A percentile compares a stretch with the other conserved stretches of the same genome.
Conservation (phyloP, 64 coral and sea anemone genomes). For the Stichodactyla helianthus region DNA sequence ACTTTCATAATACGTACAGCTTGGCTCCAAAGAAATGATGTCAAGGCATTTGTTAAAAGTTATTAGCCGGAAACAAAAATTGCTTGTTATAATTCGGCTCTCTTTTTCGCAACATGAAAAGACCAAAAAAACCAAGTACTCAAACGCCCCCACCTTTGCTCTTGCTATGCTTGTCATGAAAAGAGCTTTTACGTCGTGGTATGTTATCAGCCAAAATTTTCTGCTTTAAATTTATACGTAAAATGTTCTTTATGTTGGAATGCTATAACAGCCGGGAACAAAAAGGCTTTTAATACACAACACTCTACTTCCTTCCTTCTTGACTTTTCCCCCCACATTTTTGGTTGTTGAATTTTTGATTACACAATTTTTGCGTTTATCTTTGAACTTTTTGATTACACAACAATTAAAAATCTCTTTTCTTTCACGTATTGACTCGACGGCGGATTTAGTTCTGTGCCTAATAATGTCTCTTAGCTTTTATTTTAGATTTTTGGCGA, state of each 20-base stretch:
- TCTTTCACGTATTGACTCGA: no score
- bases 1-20: neutral
- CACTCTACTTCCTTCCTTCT: neutral
- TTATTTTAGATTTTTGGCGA: no score
- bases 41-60: neutral
- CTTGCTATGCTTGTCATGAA: neutral
- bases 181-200: neutral
- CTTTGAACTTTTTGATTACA: neutral
- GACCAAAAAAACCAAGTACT: neutral
- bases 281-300: neutral
- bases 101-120: neutral
- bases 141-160: neutral
- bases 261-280: neutral
- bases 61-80: neutral
- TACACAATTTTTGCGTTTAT: neutral
- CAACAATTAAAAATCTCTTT: no score
- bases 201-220: neutral
- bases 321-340: neutral
- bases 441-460: no score
- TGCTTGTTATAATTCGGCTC: neutral
- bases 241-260: neutral
- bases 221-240: neutral
- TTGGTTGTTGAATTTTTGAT: neutral
- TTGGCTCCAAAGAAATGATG: neutral
- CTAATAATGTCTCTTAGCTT: no score